These are phyloP conservation scores for Plebejus anna DNA, from an alignment of 2,888 invertebrate genomes.

Conservation along the genomic window DNA sequence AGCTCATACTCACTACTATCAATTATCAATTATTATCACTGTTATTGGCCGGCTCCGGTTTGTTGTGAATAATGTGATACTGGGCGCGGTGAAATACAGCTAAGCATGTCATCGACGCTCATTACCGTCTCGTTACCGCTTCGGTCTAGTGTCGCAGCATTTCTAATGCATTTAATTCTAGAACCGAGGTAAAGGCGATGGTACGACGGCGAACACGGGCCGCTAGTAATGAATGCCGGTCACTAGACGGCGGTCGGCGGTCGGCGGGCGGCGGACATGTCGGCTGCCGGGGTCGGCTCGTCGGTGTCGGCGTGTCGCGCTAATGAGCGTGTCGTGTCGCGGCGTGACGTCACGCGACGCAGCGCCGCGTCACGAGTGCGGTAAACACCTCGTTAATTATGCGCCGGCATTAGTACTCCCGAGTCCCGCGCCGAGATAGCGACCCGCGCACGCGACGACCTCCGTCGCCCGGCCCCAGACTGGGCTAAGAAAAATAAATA, in stretches of 20 bases:
- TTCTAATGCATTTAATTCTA: conserved; percentile 11
- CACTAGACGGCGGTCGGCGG: conserved; percentile 27
- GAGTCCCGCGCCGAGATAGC: background rate
- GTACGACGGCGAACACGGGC: conserved; percentile 8
- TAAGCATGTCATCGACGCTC: background rate
- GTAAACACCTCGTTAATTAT: conserved; percentile 24
- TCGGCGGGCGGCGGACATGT: conserved; percentile 35
- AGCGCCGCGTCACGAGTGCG: conserved; percentile 15
- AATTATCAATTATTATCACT: background rate
- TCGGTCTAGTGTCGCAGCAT: background rate
- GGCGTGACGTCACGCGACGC: conserved; percentile 42
- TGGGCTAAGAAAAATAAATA: background rate
- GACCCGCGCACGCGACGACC: background rate
- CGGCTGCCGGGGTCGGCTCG: conserved; percentile 31
- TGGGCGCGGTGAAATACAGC: background rate
- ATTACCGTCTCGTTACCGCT: background rate
- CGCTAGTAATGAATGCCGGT: conserved; percentile 17
- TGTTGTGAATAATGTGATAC: background rate
- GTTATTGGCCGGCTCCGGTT: background rate
- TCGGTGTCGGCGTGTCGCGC: conserved; percentile 32
- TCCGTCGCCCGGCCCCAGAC: background rate
- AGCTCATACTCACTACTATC: background rate
- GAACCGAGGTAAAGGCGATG: background rate
- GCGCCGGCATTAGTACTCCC: background rate
- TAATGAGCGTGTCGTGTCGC: conserved; percentile 39